A percentile compares a stretch with the other conserved stretches of the same genome.
These are phyloP conservation scores for Megalurothrips usitatus DNA, from an alignment of 2,888 invertebrate genomes.

Conservation along the genomic window DNA sequence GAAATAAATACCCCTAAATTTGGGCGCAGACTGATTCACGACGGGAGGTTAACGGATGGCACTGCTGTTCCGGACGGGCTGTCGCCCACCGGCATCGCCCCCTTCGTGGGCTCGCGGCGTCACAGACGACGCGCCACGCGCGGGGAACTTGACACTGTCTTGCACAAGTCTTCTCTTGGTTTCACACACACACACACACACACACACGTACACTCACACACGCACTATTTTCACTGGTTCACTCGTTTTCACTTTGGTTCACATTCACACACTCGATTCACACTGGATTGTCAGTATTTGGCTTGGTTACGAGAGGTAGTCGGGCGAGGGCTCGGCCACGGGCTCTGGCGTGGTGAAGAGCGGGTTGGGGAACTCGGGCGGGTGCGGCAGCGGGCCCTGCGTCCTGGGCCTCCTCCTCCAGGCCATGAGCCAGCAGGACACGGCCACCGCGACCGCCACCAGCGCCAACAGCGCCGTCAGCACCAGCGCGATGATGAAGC, in stretches of 20 bases:
- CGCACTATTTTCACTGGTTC: background rate
- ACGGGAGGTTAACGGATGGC: background rate
- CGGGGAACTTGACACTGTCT: background rate
- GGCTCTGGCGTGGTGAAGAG: slow-evolving; percentile 79
- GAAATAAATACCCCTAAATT: slow-evolving; percentile 27
- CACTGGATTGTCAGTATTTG: slow-evolving; percentile 31
- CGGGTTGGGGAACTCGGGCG: slow-evolving; percentile 92
- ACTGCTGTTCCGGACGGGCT: slow-evolving; percentile 9
- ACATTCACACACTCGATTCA: background rate
- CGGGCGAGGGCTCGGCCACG: slow-evolving; percentile 75
- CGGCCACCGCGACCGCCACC: slow-evolving; percentile 89
- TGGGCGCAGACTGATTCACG: background rate
- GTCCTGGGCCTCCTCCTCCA: slow-evolving; percentile 82
- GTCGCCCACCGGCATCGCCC: slow-evolving; percentile 23
- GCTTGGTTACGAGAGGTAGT: slow-evolving; percentile 55
- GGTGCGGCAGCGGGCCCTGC: slow-evolving; percentile 87
- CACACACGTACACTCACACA: background rate
- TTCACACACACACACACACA: background rate
- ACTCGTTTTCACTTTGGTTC: background rate
- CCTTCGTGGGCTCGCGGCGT: background rate
- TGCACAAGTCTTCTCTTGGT: slow-evolving; percentile 4
- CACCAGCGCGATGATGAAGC: slow-evolving; percentile 85
- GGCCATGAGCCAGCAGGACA: slow-evolving; percentile 93
- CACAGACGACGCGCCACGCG: background rate
- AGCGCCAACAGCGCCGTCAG: slow-evolving; percentile 87